Percentiles rank a stretch among this genome's conserved stretches.
Conservation (phyloP, 2,888 invertebrate species). For the Azorinus chamasolen region DNA sequence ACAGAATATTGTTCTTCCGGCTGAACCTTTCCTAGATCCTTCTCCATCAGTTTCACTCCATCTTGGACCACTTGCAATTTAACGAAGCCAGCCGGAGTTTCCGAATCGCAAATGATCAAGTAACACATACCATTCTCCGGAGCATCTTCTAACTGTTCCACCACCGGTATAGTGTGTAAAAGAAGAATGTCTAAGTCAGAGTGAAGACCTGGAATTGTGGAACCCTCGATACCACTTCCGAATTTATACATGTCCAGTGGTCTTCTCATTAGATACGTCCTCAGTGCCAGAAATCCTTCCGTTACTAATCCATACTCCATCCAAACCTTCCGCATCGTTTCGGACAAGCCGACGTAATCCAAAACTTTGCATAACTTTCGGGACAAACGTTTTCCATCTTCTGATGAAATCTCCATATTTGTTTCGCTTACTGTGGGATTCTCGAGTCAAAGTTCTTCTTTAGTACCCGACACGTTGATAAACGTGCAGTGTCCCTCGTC, state of each 20-base stretch:
- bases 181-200: conserved; percentile 4
- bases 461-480: too few species aligned
- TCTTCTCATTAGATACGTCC: neutral
- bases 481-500: too few species aligned
- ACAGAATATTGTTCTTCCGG: neutral
- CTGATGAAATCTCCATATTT: neutral
- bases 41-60: neutral
- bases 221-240: conserved; percentile 7
- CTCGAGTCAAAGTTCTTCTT: too few species aligned
- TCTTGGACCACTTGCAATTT: conserved; percentile 5
- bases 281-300: neutral
- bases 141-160: neutral
- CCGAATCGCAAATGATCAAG: conserved; percentile 1
- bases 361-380: neutral
- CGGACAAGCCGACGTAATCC: neutral
- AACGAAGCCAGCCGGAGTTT: neutral
- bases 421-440: neutral
- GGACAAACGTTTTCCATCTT: neutral
- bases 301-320: neutral
- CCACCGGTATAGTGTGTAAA: neutral
- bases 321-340: conserved; percentile 5
- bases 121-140: neutral
- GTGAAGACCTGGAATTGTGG: neutral
- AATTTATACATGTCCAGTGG: neutral
- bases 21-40: neutral